phyloP scores from a whole-genome alignment of 2,797 vertebrate genomes.

The Apogon hyalosoma region DNA sequence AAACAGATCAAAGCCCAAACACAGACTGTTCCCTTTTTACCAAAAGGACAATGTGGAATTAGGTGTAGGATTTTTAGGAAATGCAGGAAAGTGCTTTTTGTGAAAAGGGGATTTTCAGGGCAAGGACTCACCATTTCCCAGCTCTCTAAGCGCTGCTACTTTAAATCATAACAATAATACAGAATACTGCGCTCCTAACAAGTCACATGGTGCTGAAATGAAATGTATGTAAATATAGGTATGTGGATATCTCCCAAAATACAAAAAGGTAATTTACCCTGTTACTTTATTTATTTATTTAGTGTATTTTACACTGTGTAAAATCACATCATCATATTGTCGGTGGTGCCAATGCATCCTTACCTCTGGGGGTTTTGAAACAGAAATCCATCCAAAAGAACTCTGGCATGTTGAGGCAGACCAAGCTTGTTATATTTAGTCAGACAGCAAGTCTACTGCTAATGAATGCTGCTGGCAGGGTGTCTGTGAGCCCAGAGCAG shows the following conservation, averaged over 20 bases:
- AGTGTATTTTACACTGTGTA: slow-evolving; percentile 16
- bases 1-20: slow-evolving; percentile 38
- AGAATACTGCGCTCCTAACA: slow-evolving; percentile 6
- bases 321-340: slow-evolving; percentile 45
- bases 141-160: slow-evolving; percentile 51
- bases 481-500: slow-evolving; percentile 77
- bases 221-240: no score
- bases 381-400: slow-evolving; percentile 64
- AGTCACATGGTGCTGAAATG: slow-evolving; percentile 6
- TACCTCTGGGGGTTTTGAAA: slow-evolving; percentile 55
- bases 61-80: slow-evolving; percentile 58
- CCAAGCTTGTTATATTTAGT: slow-evolving; percentile 84
- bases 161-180: slow-evolving; percentile 31
- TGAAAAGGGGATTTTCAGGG: slow-evolving; percentile 57
- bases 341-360: slow-evolving; percentile 42
- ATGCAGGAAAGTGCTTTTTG: slow-evolving; percentile 57
- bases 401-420: slow-evolving; percentile 75
- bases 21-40: slow-evolving; percentile 29
- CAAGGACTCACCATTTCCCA: slow-evolving; percentile 42
- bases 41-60: slow-evolving; percentile 44
- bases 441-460: slow-evolving; percentile 78
- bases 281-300: neutral
- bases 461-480: slow-evolving; percentile 85
- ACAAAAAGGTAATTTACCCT: no score
- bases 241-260: no score